A percentile compares a stretch with the other conserved stretches of the same genome.
Evolutionary conservation across 2,888 invertebrate genomes (phyloP).

Genomic region (Thymelicus acteon): DNA sequence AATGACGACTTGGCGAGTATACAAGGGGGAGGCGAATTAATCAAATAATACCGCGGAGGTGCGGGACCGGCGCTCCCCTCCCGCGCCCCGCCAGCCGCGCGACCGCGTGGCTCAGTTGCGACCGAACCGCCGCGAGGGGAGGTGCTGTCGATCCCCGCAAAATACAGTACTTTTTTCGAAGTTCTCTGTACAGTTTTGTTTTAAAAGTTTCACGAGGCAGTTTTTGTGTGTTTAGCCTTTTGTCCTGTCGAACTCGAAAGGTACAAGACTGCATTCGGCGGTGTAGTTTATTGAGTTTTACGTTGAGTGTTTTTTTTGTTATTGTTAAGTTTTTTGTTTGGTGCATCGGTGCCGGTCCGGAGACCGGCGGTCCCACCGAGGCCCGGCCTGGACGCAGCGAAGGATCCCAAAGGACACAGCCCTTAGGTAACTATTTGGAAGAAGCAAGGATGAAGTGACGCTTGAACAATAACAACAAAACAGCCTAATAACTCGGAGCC

Average conservation of each 20-base stretch:
- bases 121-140: conserved; percentile 77
- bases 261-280: conserved; percentile 68
- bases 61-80: conserved; percentile 54
- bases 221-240: conserved; percentile 75
- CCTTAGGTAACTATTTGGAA: conserved; percentile 78
- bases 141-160: conserved; percentile 75
- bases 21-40: conserved; percentile 85
- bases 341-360: conserved; percentile 81
- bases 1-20: conserved; percentile 80
- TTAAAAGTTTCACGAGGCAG: conserved; percentile 78
- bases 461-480: conserved; percentile 20
- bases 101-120: conserved; percentile 83
- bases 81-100: conserved; percentile 53
- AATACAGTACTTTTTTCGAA: conserved; percentile 82
- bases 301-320: conserved; percentile 81
- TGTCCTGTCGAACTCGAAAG: conserved; percentile 67
- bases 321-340: conserved; percentile 84
- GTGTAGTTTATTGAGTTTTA: conserved; percentile 77
- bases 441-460: conserved; percentile 41
- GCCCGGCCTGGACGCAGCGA: conserved; percentile 76
- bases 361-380: conserved; percentile 77
- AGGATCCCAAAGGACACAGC: conserved; percentile 77
- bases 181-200: conserved; percentile 79
- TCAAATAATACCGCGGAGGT: conserved; percentile 83
- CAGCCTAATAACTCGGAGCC: background rate